Evolutionary conservation across 2,113 vertebrate genomes (phyloP).

Genomic region (Fukomys damarensis): DNA sequence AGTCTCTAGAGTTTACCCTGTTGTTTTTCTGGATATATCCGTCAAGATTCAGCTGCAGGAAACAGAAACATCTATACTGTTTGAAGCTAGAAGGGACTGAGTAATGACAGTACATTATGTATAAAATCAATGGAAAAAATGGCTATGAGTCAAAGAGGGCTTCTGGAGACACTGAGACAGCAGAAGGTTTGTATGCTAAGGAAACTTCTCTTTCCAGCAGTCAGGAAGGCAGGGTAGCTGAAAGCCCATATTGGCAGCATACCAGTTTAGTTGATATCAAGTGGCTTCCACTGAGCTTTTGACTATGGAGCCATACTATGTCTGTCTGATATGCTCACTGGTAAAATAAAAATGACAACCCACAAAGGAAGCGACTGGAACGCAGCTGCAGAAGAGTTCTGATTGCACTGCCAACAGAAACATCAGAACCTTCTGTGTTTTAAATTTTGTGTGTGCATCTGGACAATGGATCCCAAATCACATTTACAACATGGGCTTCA

Average conservation of each 20-base stretch:
- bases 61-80: background rate
- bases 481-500: background rate
- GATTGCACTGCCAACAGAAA: background rate
- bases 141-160: background rate
- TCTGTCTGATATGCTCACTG: conserved; percentile 31
- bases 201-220: background rate
- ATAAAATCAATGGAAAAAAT: background rate
- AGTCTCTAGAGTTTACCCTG: background rate
- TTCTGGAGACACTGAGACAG: background rate
- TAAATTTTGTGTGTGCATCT: background rate
- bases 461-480: background rate
- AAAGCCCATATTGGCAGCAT: background rate
- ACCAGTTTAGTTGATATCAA: background rate
- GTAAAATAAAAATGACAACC: background rate
- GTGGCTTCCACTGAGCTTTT: background rate
- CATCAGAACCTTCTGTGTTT: background rate
- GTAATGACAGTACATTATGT: background rate
- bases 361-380: background rate
- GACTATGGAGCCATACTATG: background rate
- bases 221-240: background rate
- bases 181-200: background rate
- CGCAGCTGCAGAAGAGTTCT: background rate
- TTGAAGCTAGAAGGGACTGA: conserved; percentile 1
- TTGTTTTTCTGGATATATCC: background rate
- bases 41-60: background rate